Evolutionary conservation across 2,113 vertebrate genomes (phyloP).

Genomic region (Chloropsis cyanopogon): DNA sequence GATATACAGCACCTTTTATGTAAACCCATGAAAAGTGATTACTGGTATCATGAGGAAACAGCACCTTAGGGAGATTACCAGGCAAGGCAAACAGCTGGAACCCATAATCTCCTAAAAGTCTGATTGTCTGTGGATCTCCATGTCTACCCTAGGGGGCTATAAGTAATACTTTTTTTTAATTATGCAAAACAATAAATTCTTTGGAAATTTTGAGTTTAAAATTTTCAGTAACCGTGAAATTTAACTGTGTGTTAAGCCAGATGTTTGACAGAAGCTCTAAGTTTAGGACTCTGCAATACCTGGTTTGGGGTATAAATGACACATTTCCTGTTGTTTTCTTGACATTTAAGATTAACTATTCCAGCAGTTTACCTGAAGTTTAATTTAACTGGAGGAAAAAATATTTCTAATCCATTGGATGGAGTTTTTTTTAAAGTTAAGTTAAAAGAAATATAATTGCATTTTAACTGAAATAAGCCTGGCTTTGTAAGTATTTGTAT

Average conservation of each 20-base stretch:
- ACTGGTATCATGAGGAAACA: background rate
- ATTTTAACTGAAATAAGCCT: background rate
- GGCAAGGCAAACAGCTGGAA: slow-evolving; percentile 16
- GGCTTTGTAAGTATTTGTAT: background rate
- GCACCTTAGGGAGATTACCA: background rate
- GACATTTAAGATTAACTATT: background rate
- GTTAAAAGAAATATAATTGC: background rate
- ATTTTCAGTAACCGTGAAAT: background rate
- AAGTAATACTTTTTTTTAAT: background rate
- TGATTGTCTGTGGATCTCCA: background rate
- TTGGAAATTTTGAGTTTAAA: background rate
- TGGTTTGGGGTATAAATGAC: background rate
- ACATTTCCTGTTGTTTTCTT: background rate
- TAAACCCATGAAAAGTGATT: slow-evolving; percentile 31
- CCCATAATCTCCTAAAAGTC: background rate
- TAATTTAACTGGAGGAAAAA: background rate
- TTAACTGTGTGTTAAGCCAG: background rate
- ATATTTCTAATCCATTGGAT: background rate
- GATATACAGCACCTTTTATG: slow-evolving; percentile 28
- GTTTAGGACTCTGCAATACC: background rate
- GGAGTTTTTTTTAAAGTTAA: background rate
- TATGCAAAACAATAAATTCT: background rate
- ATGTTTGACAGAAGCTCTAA: background rate
- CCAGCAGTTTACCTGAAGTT: background rate
- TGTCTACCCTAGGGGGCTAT: background rate